These are phyloP conservation scores for Myiopsitta monachus DNA, from an alignment of 2,113 vertebrate species.

Conservation along the genomic window DNA sequence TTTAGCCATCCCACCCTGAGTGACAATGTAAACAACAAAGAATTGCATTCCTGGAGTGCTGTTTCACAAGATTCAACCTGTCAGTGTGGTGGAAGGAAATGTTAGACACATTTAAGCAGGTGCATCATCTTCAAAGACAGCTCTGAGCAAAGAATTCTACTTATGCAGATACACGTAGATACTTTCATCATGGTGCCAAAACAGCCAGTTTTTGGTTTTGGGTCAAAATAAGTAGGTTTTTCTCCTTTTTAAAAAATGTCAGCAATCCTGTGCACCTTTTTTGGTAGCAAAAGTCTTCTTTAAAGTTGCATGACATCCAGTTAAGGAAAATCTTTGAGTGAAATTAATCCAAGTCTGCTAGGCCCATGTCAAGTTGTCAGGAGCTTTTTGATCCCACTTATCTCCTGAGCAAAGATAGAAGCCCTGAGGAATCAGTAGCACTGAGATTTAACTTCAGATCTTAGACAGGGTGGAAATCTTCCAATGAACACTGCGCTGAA, in stretches of 20 bases:
- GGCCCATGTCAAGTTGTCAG: not conserved
- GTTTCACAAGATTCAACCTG: not conserved
- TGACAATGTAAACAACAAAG: not conserved
- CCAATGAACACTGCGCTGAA: fast-evolving
- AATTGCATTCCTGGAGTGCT: not conserved
- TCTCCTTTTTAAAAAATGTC: not conserved
- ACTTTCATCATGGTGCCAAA: not conserved
- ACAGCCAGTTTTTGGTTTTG: not conserved
- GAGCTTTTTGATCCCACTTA: conserved; percentile 24
- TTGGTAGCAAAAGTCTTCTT: not conserved
- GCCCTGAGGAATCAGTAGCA: not conserved
- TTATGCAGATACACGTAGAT: not conserved
- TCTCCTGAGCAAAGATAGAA: conserved; percentile 8
- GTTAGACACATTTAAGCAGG: not conserved
- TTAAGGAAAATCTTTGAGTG: not conserved
- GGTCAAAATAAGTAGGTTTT: not conserved
- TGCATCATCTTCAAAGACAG: not conserved
- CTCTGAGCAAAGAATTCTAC: not conserved
- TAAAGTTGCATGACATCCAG: not conserved
- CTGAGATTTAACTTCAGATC: conserved; percentile 4
- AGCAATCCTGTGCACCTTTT: not conserved
- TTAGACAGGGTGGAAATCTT: not conserved
- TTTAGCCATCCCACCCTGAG: not conserved
- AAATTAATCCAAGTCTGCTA: conserved; percentile 26
- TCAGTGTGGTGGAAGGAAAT: not conserved